Percentiles rank a stretch among this genome's conserved stretches.
These are phyloP conservation scores for Orchestia grillus DNA, from an alignment of 1,140 invertebrate genomes.

Conservation along the genomic window DNA sequence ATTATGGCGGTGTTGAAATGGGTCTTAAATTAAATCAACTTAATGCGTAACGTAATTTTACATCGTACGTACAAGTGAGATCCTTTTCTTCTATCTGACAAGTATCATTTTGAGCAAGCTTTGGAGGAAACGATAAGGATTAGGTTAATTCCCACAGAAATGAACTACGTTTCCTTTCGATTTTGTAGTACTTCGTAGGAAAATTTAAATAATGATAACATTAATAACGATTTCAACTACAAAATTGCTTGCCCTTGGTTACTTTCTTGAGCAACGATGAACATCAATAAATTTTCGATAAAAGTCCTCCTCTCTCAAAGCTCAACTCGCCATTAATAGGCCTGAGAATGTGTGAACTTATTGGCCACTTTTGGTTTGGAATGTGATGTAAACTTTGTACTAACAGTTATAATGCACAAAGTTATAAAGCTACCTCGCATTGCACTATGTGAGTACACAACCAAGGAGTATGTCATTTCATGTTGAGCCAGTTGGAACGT, in stretches of 20 bases:
- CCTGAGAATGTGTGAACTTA: background rate
- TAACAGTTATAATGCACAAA: background rate
- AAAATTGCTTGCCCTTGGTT: too few relatives aligned
- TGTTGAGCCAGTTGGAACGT: background rate
- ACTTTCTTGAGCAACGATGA: too few relatives aligned
- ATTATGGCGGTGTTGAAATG: background rate
- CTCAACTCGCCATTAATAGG: too few relatives aligned
- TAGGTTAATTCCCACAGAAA: background rate
- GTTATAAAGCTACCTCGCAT: background rate
- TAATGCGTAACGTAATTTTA: background rate
- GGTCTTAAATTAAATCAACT: background rate
- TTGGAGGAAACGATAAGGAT: background rate
- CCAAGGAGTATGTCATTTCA: background rate
- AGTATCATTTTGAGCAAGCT: constrained; percentile 32
- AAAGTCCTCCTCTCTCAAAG: too few relatives aligned
- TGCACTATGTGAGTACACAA: background rate
- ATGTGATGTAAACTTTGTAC: constrained; percentile 20
- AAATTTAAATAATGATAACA: too few relatives aligned
- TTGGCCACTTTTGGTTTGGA: background rate
- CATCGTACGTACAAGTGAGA: constrained; percentile 1
- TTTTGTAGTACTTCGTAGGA: background rate
- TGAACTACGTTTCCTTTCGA: background rate
- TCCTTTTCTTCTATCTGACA: constrained; percentile 34
- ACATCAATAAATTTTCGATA: too few relatives aligned
- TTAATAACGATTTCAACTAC: too few relatives aligned